A percentile compares a stretch with the other conserved stretches of the same genome.
phyloP scores from a whole-genome alignment of 2,797 vertebrate species.

The Aplochiton taeniatus region DNA sequence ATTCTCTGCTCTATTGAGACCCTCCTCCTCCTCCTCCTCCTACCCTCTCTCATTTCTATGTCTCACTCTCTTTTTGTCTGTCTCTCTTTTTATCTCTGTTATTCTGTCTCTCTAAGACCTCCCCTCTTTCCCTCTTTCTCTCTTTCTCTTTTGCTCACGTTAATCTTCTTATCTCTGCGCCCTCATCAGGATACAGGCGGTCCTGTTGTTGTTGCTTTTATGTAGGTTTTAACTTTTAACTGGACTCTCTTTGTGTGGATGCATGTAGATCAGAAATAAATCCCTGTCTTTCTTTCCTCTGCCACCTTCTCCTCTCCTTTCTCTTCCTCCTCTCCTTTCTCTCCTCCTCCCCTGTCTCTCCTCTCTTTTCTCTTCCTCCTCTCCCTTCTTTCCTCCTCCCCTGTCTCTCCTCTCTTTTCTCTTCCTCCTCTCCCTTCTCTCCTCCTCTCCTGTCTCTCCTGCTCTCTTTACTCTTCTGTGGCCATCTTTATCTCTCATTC shows the following conservation, averaged over 20 bases:
- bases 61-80: slow-evolving; percentile 16
- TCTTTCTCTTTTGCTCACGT: too few relatives aligned
- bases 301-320: not conserved
- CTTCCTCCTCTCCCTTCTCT: not conserved
- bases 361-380: not conserved
- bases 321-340: not conserved
- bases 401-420: slow-evolving; percentile 1
- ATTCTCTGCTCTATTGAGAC: slow-evolving; percentile 52
- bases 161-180: too few relatives aligned
- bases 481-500: too few relatives aligned
- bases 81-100: slow-evolving; percentile 60
- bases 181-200: slow-evolving; percentile 32
- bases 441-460: slow-evolving; percentile 3
- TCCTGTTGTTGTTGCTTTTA: slow-evolving; percentile 56
- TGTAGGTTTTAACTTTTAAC: slow-evolving; percentile 50
- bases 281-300: not conserved
- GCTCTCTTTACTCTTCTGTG: too few relatives aligned
- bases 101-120: slow-evolving; percentile 60
- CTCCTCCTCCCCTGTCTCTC: slow-evolving; percentile 4
- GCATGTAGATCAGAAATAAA: slow-evolving; percentile 35
- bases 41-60: slow-evolving; percentile 20
- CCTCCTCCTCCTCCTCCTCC: not conserved
- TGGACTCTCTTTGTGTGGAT: slow-evolving; percentile 33
- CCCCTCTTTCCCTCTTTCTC: slow-evolving; percentile 26
- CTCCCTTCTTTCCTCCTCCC: slow-evolving; percentile 7